Percentiles rank a stretch among this genome's conserved stretches.
phyloP scores from a whole-genome alignment of 2,113 vertebrate genomes.

The Phoenicopterus ruber region DNA sequence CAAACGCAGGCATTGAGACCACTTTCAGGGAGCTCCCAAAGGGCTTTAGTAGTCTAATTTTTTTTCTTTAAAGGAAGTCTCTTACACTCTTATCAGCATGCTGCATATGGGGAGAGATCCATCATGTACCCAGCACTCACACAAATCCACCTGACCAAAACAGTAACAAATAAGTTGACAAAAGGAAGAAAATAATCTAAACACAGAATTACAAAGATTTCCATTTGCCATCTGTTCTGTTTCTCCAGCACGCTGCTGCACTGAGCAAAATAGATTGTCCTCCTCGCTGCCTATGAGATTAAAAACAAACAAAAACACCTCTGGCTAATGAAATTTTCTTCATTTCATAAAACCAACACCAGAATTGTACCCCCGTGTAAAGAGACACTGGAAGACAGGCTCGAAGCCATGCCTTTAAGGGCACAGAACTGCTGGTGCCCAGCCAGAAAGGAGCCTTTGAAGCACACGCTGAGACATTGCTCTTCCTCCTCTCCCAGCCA shows the following conservation, averaged over 20 bases:
- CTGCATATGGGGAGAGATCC: background rate
- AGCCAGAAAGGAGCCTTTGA: background rate
- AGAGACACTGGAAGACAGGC: background rate
- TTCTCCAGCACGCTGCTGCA: background rate
- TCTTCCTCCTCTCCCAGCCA: background rate
- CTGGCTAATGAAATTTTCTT: background rate
- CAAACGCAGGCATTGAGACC: background rate
- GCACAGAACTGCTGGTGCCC: background rate
- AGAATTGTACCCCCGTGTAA: background rate
- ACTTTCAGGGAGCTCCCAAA: background rate
- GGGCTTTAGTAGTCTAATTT: background rate
- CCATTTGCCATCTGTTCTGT: background rate
- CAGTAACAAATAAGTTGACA: background rate
- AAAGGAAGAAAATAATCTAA: background rate
- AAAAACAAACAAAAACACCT: background rate
- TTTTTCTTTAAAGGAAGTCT: background rate
- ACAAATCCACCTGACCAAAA: background rate
- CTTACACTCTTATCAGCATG: background rate
- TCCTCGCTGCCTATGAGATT: background rate
- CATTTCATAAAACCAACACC: background rate
- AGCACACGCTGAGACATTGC: rapidly evolving
- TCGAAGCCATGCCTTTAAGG: background rate
- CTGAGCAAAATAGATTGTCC: background rate
- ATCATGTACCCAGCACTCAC: background rate
- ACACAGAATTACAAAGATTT: background rate